These are phyloP conservation scores for Tetranychus urticae DNA, from an alignment of 1,140 invertebrate species.

Conservation along the genomic window DNA sequence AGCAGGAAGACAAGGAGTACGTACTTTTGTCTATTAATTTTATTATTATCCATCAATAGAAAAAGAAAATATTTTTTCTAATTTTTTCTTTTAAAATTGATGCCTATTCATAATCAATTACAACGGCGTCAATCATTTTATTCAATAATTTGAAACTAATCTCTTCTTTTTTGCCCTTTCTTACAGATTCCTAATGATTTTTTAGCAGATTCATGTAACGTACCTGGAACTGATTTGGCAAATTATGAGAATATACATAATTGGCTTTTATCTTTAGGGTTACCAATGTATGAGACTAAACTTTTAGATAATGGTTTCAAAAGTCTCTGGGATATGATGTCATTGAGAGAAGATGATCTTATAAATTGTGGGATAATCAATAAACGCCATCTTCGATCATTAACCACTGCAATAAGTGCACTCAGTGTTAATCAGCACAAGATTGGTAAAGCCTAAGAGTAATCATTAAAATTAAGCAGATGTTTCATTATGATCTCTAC, in stretches of 20 bases:
- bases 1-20: constrained; percentile 13
- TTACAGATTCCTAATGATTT: constrained; percentile 21
- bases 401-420: constrained; percentile 12
- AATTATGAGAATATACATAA: constrained; percentile 20
- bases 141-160: neutral
- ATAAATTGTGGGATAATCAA: constrained; percentile 9
- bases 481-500: too few relatives aligned
- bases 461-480: too few relatives aligned
- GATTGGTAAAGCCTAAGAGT: constrained; percentile 5
- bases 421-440: constrained; percentile 9
- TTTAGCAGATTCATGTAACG: constrained; percentile 18
- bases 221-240: constrained; percentile 17
- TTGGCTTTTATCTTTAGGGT: constrained; percentile 22
- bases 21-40: neutral
- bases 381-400: constrained; percentile 10
- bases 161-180: neutral
- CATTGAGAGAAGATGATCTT: constrained; percentile 11
- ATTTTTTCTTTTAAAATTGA: too few relatives aligned
- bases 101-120: too few relatives aligned
- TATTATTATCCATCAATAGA: too few relatives aligned
- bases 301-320: constrained; percentile 5
- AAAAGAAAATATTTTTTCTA: too few relatives aligned
- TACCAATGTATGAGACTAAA: constrained; percentile 21
- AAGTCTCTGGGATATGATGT: constrained; percentile 4
- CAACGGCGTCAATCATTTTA: neutral